Evolutionary conservation across 92 coral and sea anemone genomes (phyloP), one percentile per base, ranked within the genome.

Genomic region (Siderastrea radians): DNA sequence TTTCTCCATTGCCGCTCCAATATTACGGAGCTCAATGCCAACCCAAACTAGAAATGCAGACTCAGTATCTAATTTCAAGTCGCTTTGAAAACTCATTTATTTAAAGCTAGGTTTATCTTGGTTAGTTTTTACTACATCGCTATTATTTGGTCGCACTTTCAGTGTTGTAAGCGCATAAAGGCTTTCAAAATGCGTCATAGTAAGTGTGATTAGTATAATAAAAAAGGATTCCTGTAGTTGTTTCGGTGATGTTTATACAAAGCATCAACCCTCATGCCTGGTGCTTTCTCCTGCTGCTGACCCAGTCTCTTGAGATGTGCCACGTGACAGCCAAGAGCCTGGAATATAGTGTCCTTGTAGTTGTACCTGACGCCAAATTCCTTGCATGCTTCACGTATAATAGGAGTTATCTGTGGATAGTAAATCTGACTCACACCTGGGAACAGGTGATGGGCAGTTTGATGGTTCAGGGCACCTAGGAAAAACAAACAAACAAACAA

Each of bases 401-500:
- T 95, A 5, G 98, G 98, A 58, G 98, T 95, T 68, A 95, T 88
- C 80, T 90, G 88, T 16, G 98, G 96, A 61, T 93, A 95, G 94
- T 95, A 91, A 74, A 87, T 80, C 88, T 95, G 98, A 75, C 93
- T 84, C 83, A 95, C 65, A 7, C 92, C 92, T 12, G 94, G 98
- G 79, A 94, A 94, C 87, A 94, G 75, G 67, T 92, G 98, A 70
- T 92, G 98, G 3, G 93, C 72, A 3, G 93, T 60, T 64, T 94
- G 98, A 65, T 94, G 95, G 77, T 94, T 94, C 11, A 94, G 92
- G 38, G 93, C 93, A 63, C 97, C 95, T 94, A 89, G 52, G 49
- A 57, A 72, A 26, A 26, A 26, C 38, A 26, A 26, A 26, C 38
- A 26, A 26, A 26, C 38, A 26, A 26, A 26, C 38, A 26, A 26